Conservation (phyloP, 1,140 invertebrate genomes). For the Sitobion miscanthi region DNA sequence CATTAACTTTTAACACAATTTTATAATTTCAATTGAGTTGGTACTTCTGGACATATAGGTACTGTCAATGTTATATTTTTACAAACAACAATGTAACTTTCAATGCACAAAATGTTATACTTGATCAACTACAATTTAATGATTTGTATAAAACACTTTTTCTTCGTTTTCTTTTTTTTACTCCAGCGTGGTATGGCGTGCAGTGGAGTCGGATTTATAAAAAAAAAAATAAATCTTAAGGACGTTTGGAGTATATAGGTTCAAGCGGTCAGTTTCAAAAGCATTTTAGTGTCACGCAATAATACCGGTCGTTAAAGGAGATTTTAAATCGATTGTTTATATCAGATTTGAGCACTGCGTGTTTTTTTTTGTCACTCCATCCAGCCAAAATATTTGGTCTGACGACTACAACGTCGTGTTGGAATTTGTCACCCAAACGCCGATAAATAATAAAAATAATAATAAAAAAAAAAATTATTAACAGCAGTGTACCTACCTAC, state of each 20-base stretch:
- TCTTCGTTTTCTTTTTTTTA: not conserved
- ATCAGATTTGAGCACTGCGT: not conserved
- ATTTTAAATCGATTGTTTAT: conserved; percentile 25
- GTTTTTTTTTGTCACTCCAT: not conserved
- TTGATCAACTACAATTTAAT: not conserved
- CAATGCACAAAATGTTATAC: not conserved
- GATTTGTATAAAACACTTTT: conserved; percentile 27
- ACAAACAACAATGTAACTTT: not conserved
- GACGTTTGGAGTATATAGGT: not conserved
- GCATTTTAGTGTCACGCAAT: conserved; percentile 12
- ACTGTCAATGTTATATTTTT: not conserved
- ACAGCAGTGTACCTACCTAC: not conserved
- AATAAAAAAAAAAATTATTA: conserved; percentile 20
- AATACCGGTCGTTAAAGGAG: conserved; percentile 28
- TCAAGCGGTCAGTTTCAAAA: conserved; percentile 38
- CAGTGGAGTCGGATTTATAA: not conserved
- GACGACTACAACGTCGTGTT: not conserved
- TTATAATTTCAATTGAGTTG: not conserved
- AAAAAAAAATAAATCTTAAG: conserved; percentile 22
- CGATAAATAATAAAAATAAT: conserved; percentile 15
- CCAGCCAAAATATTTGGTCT: conserved; percentile 28
- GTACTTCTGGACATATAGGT: not conserved
- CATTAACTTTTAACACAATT: not conserved
- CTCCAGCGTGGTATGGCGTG: not conserved
- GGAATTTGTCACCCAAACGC: conserved; percentile 44